Conservation (phyloP, 2,888 invertebrate species). For the Schizotus pectinicornis region DNA sequence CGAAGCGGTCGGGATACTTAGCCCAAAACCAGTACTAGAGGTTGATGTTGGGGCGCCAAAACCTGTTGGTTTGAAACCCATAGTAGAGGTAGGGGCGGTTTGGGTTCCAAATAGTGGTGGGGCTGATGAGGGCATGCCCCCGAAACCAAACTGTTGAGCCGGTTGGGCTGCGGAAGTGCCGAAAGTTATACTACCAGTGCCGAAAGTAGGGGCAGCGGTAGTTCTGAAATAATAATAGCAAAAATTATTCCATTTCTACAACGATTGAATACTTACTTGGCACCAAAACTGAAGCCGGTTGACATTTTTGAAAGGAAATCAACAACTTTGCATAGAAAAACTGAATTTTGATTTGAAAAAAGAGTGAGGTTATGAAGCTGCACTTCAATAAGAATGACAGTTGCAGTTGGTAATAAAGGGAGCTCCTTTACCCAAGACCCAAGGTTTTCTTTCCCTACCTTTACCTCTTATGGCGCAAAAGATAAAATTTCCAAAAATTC, state of each 20-base stretch:
- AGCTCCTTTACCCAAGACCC: neutral
- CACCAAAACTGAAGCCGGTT: slow-evolving; percentile 24
- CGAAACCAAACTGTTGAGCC: slow-evolving; percentile 23
- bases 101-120: slow-evolving; percentile 18
- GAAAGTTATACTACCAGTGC: slow-evolving; percentile 20
- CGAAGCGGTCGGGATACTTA: neutral
- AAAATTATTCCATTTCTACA: neutral
- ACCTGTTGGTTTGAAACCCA: neutral
- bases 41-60: slow-evolving; percentile 2
- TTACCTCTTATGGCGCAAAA: neutral
- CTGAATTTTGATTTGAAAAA: slow-evolving; percentile 3
- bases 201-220: slow-evolving; percentile 18
- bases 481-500: slow-evolving; percentile 1
- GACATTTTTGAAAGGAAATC: slow-evolving; percentile 10
- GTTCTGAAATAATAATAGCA: slow-evolving; percentile 9
- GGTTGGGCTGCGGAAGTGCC: slow-evolving; percentile 22
- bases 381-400: too few species aligned
- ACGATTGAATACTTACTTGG: slow-evolving; percentile 18
- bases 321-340: neutral
- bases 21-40: neutral
- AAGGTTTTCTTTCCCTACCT: too few species aligned
- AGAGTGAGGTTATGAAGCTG: slow-evolving; percentile 18
- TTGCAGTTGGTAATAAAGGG: too few species aligned
- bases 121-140: slow-evolving; percentile 3
- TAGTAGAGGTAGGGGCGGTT: neutral